Conservation (phyloP, 2,113 vertebrate genomes). For the Chionis minor region DNA sequence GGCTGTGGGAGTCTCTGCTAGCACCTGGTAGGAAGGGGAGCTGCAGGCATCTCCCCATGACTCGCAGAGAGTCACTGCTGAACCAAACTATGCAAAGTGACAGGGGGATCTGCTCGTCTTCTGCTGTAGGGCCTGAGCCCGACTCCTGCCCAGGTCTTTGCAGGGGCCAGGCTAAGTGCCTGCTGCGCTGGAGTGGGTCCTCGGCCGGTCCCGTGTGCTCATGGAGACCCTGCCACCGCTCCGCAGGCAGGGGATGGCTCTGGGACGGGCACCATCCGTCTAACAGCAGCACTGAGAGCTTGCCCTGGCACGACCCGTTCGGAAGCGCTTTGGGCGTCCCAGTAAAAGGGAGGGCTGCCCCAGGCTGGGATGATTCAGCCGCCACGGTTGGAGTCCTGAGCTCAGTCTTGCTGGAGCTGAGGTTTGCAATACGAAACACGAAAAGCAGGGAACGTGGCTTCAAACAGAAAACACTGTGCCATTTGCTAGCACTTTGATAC, state of each 20-base stretch:
- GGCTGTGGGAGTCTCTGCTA: not conserved
- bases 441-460: not conserved
- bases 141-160: not conserved
- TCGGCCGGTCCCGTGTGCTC: not conserved
- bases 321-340: not conserved
- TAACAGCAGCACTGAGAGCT: not conserved
- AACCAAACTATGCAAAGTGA: constrained; percentile 20
- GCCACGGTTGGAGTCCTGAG: not conserved
- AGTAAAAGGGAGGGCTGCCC: not conserved
- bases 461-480: not conserved
- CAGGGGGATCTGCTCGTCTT: not conserved
- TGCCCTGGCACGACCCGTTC: accelerated
- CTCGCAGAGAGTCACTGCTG: not conserved
- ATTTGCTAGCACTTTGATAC: not conserved
- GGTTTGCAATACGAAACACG: not conserved
- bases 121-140: not conserved
- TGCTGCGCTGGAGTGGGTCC: not conserved
- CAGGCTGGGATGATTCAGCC: not conserved
- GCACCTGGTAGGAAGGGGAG: not conserved
- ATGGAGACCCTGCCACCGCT: not conserved
- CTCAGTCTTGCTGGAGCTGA: not conserved
- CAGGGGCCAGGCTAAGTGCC: not conserved
- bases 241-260: accelerated
- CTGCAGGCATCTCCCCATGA: not conserved
- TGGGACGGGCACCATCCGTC: accelerated